phyloP scores from a whole-genome alignment of 2,888 invertebrate genomes.

The Agrotis ipsilon region DNA sequence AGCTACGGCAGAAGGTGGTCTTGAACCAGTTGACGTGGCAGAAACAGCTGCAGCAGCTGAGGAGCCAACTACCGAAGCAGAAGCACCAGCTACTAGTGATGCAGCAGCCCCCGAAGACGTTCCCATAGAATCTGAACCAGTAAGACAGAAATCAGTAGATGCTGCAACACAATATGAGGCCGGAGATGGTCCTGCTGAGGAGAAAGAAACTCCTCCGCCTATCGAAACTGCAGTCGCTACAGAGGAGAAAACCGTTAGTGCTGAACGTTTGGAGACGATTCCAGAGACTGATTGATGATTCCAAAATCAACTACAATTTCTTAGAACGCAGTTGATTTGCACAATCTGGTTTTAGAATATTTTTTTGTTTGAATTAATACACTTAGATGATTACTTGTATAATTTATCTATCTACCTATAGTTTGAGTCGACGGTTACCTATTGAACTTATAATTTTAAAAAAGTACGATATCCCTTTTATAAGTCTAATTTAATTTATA shows the following conservation, averaged over 20 bases:
- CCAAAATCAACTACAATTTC: neutral
- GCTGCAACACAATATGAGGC: neutral
- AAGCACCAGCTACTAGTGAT: too few species aligned
- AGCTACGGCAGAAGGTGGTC: neutral
- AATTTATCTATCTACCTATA: neutral
- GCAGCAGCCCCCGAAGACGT: neutral
- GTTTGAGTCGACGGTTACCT: neutral
- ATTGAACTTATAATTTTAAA: neutral
- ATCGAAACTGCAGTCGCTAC: neutral
- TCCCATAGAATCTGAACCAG: neutral
- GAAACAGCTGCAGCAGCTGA: neutral
- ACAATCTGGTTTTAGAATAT: constrained; percentile 6
- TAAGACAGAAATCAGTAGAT: constrained; percentile 1
- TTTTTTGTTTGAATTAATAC: neutral
- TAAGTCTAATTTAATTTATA: constrained; percentile 2
- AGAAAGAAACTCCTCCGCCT: too few species aligned
- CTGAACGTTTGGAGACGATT: neutral
- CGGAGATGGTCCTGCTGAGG: neutral
- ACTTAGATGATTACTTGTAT: neutral
- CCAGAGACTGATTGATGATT: neutral
- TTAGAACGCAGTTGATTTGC: neutral
- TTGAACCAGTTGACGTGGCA: neutral
- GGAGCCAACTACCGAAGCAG: neutral
- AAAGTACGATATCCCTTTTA: neutral
- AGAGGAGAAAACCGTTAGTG: neutral